Evolutionary conservation across 2,113 vertebrate genomes (phyloP).

Genomic region (Amphiprion ocellaris): DNA sequence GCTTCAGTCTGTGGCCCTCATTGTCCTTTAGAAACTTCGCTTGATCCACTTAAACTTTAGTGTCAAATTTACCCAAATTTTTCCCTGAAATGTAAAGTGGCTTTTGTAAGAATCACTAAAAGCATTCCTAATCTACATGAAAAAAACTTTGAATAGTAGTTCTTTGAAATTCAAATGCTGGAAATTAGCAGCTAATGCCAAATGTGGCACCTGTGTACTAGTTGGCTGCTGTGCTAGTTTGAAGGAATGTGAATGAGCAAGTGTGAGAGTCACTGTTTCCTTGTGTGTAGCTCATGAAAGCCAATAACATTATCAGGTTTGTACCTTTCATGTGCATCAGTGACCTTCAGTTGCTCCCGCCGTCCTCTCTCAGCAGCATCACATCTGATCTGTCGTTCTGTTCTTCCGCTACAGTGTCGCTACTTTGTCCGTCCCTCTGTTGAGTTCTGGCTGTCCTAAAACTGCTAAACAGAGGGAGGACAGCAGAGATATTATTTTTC

Average conservation of each 20-base stretch:
- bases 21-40: not conserved
- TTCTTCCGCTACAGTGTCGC: not conserved
- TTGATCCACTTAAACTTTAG: not conserved
- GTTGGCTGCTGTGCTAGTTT: not conserved
- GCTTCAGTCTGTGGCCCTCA: not conserved
- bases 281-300: not conserved
- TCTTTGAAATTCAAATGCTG: not conserved
- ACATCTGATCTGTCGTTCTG: constrained; percentile 27
- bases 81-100: not conserved
- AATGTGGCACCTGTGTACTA: not conserved
- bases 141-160: not conserved
- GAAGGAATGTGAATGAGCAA: not conserved
- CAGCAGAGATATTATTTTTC: not conserved
- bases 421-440: not conserved
- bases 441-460: not conserved
- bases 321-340: constrained; percentile 1
- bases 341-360: constrained; percentile 8
- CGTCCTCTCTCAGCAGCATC: constrained; percentile 9
- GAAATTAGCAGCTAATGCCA: not conserved
- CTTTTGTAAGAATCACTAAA: not conserved
- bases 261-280: not conserved
- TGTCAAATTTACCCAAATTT: not conserved
- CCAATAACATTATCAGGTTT: constrained; percentile 1
- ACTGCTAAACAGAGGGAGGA: not conserved
- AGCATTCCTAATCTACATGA: too few relatives aligned